Percentiles rank a stretch among this genome's conserved stretches.
phyloP scores from a whole-genome alignment of 2,113 vertebrate genomes.

The Typhlomys cinereus region DNA sequence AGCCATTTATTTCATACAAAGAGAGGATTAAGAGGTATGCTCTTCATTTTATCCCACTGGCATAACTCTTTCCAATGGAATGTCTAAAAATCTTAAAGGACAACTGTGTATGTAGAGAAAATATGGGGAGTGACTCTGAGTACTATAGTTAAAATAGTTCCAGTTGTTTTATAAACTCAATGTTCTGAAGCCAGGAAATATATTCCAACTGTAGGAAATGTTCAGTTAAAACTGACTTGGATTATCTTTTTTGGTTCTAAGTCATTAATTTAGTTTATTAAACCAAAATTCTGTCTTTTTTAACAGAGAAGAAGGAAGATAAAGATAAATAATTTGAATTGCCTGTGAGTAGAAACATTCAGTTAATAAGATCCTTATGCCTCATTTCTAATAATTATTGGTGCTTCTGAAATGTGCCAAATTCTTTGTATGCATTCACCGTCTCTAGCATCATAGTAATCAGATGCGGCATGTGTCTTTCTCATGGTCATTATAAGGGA shows the following conservation, averaged over 20 bases:
- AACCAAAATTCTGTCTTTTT: neutral
- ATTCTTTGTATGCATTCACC: neutral
- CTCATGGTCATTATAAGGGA: neutral
- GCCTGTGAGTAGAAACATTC: neutral
- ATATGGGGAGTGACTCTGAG: neutral
- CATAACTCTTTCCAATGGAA: slow-evolving; percentile 1
- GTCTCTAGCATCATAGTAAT: neutral
- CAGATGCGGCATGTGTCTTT: neutral
- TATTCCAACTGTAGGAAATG: neutral
- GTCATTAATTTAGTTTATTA: slow-evolving; percentile 31
- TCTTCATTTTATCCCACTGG: slow-evolving; percentile 22
- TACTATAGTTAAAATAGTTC: neutral
- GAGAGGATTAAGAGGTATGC: neutral
- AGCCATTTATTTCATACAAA: slow-evolving; percentile 19
- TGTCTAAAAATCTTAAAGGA: slow-evolving; percentile 47
- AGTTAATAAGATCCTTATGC: neutral
- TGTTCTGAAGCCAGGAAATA: slow-evolving; percentile 29
- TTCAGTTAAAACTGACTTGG: slow-evolving; percentile 34
- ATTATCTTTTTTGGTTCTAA: slow-evolving; percentile 41
- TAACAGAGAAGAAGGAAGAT: neutral
- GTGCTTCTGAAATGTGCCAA: neutral
- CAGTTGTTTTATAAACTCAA: slow-evolving; percentile 16
- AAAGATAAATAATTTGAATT: neutral
- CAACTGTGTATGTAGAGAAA: slow-evolving; percentile 36
- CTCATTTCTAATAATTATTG: slow-evolving; percentile 27